Percentiles rank a stretch among this genome's conserved stretches.
Conservation (phyloP, 2,113 vertebrate species). For the Jacana jacana region DNA sequence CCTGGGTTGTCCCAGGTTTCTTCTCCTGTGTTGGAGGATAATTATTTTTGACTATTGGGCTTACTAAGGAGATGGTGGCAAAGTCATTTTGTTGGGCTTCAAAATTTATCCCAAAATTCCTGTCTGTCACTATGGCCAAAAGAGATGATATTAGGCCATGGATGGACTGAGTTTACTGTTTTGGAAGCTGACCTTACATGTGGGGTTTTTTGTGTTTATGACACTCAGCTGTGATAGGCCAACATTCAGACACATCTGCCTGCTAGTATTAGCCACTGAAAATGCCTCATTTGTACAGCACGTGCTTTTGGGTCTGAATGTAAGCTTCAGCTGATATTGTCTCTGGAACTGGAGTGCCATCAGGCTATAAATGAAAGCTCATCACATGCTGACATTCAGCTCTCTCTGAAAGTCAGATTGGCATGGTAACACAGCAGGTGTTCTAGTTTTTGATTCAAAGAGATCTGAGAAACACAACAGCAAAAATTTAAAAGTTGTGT, state of each 20-base stretch:
- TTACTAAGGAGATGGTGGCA: background rate
- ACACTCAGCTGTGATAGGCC: background rate
- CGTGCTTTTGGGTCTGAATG: background rate
- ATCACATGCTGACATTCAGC: background rate
- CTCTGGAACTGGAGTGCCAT: background rate
- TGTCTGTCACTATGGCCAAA: background rate
- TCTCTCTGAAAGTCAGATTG: slow-evolving; percentile 10
- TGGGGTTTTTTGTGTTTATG: background rate
- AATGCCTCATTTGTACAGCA: background rate
- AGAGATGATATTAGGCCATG: background rate
- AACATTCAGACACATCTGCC: background rate
- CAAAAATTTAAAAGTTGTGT: background rate
- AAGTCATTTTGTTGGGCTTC: background rate
- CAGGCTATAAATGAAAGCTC: slow-evolving; percentile 21
- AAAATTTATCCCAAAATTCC: background rate
- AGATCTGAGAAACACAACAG: background rate
- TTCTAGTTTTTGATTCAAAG: background rate
- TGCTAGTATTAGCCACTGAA: background rate
- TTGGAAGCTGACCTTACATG: background rate
- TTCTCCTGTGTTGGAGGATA: background rate
- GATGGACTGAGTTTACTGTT: background rate
- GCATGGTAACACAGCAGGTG: background rate
- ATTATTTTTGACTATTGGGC: fast-evolving
- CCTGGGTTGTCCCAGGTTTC: background rate
- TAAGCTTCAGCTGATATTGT: background rate